A percentile compares a stretch with the other conserved stretches of the same genome.
Evolutionary conservation across 2,797 vertebrate species (phyloP).

Genomic region (Macropodus opercularis): DNA sequence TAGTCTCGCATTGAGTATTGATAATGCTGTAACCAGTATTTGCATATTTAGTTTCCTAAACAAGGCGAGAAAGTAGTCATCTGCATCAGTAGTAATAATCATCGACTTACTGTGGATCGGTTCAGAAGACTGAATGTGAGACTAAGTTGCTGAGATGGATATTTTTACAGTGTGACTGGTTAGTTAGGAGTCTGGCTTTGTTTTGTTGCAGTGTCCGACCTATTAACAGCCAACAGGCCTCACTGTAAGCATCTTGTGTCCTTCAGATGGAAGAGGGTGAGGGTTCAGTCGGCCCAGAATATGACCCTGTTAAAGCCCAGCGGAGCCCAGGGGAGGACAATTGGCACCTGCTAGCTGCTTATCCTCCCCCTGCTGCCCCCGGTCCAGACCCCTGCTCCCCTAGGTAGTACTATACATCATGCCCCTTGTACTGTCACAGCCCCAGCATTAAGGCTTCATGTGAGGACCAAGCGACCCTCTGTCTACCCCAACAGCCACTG

Average conservation of each 20-base stretch:
- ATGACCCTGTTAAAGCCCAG: constrained; percentile 96
- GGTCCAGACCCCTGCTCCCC: constrained; percentile 74
- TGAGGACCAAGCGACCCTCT: constrained; percentile 39
- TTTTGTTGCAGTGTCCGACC: constrained; percentile 39
- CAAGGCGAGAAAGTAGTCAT: too few relatives aligned
- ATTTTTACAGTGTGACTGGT: constrained; percentile 30
- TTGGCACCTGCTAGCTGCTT: constrained; percentile 95
- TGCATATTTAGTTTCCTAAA: too few relatives aligned
- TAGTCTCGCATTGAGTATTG: constrained; percentile 18
- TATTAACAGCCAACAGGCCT: constrained; percentile 47
- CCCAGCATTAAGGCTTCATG: constrained; percentile 37
- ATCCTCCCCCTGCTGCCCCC: constrained; percentile 80
- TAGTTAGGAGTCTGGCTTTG: constrained; percentile 10
- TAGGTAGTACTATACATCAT: constrained; percentile 80
- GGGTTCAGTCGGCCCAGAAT: constrained; percentile 97
- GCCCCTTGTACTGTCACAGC: constrained; percentile 30
- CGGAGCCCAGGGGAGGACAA: constrained; percentile 96
- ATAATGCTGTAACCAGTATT: too few relatives aligned
- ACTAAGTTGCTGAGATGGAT: constrained; percentile 28
- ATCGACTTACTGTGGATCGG: too few relatives aligned
- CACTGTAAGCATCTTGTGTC: constrained; percentile 84
- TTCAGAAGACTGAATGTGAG: constrained; percentile 2
- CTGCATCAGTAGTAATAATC: too few relatives aligned
- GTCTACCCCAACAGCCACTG: constrained; percentile 30
- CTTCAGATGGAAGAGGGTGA: constrained; percentile 98